Conservation (phyloP, 2,113 vertebrate genomes). For the Nyctibius bracteatus region DNA sequence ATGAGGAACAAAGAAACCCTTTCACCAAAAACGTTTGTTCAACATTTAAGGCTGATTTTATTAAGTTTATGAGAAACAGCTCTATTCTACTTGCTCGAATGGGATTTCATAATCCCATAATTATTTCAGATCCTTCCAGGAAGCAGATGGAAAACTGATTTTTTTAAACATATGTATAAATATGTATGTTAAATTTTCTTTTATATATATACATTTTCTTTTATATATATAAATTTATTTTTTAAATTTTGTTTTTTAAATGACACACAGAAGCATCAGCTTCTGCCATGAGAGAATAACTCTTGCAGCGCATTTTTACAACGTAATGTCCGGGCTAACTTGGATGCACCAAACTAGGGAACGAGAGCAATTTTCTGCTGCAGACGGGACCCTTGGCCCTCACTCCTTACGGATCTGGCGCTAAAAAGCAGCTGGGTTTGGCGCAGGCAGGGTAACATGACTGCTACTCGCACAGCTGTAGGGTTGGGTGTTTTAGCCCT, state of each 20-base stretch:
- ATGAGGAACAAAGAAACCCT: slow-evolving; percentile 21
- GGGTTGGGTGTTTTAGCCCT: background rate
- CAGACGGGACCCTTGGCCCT: too few species aligned
- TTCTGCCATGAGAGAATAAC: background rate
- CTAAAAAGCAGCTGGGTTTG: background rate
- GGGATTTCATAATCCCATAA: background rate
- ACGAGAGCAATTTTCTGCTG: background rate
- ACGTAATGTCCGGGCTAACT: background rate
- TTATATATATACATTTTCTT: background rate
- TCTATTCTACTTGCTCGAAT: background rate
- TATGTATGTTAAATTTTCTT: too few species aligned
- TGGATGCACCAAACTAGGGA: background rate
- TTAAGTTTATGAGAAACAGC: background rate
- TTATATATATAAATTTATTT: background rate
- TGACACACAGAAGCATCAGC: background rate
- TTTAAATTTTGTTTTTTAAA: background rate
- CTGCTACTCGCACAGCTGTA: background rate
- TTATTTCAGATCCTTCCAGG: slow-evolving; percentile 3
- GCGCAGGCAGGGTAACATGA: background rate
- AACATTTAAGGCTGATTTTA: background rate
- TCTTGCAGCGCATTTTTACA: fast-evolving
- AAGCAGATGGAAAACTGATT: background rate
- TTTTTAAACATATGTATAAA: background rate
- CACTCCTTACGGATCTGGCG: background rate
- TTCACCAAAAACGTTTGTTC: slow-evolving; percentile 10